phyloP scores from a whole-genome alignment of 2,797 vertebrate species.

The Sparidentex hasta region DNA sequence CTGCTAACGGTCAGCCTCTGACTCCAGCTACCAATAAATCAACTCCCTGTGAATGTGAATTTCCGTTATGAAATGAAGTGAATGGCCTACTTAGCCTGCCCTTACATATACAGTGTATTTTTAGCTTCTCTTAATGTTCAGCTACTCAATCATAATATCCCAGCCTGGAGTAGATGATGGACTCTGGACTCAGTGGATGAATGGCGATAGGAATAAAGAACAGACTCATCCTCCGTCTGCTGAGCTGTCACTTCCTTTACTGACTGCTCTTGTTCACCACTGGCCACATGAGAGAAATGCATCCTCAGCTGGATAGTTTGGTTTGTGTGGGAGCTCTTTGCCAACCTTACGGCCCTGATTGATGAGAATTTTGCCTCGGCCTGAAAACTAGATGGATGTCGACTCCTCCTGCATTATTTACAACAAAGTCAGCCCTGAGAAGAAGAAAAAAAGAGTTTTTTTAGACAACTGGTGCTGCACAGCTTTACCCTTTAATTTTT shows the following conservation, averaged over 20 bases:
- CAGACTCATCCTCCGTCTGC: slow-evolving; percentile 37
- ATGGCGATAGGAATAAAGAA: slow-evolving; percentile 18
- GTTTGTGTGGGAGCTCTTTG: slow-evolving; percentile 19
- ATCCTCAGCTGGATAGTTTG: slow-evolving; percentile 33
- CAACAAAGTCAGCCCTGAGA: slow-evolving; percentile 41
- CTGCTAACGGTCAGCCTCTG: slow-evolving; percentile 29
- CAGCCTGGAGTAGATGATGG: slow-evolving; percentile 9
- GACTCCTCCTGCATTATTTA: slow-evolving; percentile 18
- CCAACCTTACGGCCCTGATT: slow-evolving; percentile 38
- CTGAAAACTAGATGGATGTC: slow-evolving; percentile 48
- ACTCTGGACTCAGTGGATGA: slow-evolving; percentile 15
- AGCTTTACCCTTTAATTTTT: slow-evolving; percentile 4
- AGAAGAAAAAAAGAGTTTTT: slow-evolving; percentile 7
- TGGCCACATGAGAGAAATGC: slow-evolving; percentile 42
- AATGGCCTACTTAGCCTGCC: slow-evolving; percentile 37
- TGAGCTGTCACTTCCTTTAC: slow-evolving; percentile 11
- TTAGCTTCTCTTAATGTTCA: slow-evolving; percentile 28
- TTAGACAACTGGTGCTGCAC: slow-evolving; percentile 5
- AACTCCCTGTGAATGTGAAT: slow-evolving; percentile 22
- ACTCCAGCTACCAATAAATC: slow-evolving; percentile 37
- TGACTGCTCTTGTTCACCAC: slow-evolving; percentile 31
- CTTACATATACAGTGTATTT: slow-evolving; percentile 37
- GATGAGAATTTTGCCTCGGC: slow-evolving; percentile 49
- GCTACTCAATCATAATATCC: slow-evolving; percentile 24
- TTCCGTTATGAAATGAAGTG: slow-evolving; percentile 48